Percentiles rank a stretch among this genome's conserved stretches.
phyloP scores from a whole-genome alignment of 2,888 invertebrate genomes.

The Mylabris sibirica region DNA sequence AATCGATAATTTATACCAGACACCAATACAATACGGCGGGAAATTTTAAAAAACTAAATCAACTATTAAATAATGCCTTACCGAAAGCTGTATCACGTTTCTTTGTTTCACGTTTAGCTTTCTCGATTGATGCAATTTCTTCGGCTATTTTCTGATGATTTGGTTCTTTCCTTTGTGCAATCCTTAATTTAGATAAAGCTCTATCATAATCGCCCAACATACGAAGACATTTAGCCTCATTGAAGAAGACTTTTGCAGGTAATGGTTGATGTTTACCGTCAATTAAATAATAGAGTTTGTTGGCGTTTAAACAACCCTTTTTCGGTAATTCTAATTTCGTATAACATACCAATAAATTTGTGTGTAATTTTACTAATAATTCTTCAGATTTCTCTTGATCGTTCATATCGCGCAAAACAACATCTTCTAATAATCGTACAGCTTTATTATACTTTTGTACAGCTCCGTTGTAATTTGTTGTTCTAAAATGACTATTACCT shows the following conservation, averaged over 20 bases:
- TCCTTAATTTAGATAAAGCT: conserved; percentile 66
- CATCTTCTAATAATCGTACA: conserved; percentile 70
- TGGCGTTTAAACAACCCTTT: conserved; percentile 71
- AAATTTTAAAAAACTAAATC: not conserved
- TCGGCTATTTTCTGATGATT: conserved; percentile 64
- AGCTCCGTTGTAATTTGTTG: conserved; percentile 62
- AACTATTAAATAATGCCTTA: conserved; percentile 46
- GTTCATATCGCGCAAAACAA: conserved; percentile 69
- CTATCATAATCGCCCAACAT: conserved; percentile 67
- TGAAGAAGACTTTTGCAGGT: conserved; percentile 69
- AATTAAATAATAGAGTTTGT: conserved; percentile 66
- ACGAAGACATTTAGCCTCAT: conserved; percentile 74
- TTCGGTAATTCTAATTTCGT: conserved; percentile 70
- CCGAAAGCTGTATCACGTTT: conserved; percentile 47
- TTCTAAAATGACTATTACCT: conserved; percentile 68
- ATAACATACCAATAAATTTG: conserved; percentile 77
- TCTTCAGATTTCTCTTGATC: conserved; percentile 72
- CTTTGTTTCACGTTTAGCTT: conserved; percentile 53
- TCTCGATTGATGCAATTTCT: conserved; percentile 64
- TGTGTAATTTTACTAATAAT: conserved; percentile 71
- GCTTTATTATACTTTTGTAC: conserved; percentile 69
- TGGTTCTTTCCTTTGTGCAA: conserved; percentile 66
- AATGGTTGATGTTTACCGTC: conserved; percentile 60
- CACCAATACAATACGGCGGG: not conserved
- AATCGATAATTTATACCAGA: not conserved